phyloP scores from a whole-genome alignment of 2,113 vertebrate genomes.

The Gymnarchus niloticus region DNA sequence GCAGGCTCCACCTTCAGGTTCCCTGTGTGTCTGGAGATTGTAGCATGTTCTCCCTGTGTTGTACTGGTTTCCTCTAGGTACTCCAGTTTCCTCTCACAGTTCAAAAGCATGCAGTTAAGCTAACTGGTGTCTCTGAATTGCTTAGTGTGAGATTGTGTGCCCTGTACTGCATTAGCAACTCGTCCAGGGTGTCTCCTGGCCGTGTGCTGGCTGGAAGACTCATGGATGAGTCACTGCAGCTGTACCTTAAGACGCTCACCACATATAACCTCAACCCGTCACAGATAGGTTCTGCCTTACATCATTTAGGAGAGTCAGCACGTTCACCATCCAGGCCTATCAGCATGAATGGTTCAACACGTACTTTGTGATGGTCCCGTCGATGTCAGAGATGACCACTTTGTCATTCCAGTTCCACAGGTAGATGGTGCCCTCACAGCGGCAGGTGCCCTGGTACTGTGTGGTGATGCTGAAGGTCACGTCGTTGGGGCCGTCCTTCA shows the following conservation, averaged over 20 bases:
- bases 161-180: neutral
- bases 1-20: neutral
- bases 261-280: neutral
- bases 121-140: neutral
- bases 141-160: neutral
- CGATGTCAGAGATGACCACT: slow-evolving; percentile 94
- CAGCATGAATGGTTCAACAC: slow-evolving; percentile 27
- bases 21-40: too few species aligned
- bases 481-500: slow-evolving; percentile 89
- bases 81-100: too few species aligned
- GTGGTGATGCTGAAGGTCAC: slow-evolving; percentile 97
- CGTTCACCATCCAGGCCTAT: neutral
- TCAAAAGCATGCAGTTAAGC: too few species aligned
- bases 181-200: neutral
- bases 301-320: neutral
- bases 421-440: slow-evolving; percentile 93
- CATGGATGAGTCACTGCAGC: neutral
- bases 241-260: neutral
- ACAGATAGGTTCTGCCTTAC: neutral
- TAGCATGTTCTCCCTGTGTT: too few species aligned
- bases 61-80: too few species aligned
- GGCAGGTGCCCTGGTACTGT: slow-evolving; percentile 95
- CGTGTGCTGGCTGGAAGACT: neutral
- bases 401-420: slow-evolving; percentile 97
- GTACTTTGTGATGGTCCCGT: slow-evolving; percentile 96